Percentiles rank a stretch among this genome's conserved stretches.
phyloP scores from a whole-genome alignment of 2,888 invertebrate species.

The Brenthis ino region DNA sequence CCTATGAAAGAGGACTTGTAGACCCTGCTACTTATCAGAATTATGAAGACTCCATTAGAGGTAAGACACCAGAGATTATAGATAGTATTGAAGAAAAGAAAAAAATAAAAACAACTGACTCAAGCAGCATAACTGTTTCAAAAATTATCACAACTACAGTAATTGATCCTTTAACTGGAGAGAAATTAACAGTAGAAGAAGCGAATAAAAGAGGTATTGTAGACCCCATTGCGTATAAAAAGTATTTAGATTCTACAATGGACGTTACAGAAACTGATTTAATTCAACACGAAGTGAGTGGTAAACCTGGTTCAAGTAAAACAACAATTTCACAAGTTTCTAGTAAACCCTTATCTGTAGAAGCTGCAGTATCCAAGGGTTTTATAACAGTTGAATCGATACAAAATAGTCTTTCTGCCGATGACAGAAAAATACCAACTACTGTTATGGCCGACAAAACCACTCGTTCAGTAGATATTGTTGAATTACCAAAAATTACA shows the following conservation, averaged over 20 bases:
- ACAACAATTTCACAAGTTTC: slow-evolving; percentile 58
- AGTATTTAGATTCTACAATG: slow-evolving; percentile 18
- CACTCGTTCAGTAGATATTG: slow-evolving; percentile 68
- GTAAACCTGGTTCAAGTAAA: slow-evolving; percentile 46
- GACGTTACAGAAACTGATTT: not conserved
- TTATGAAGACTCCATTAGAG: slow-evolving; percentile 67
- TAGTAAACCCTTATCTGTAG: slow-evolving; percentile 81
- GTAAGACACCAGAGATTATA: slow-evolving; percentile 50
- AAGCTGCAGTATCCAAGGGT: slow-evolving; percentile 82
- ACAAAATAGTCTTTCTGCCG: slow-evolving; percentile 69
- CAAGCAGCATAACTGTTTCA: slow-evolving; percentile 6
- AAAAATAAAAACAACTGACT: slow-evolving; percentile 48
- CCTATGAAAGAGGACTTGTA: slow-evolving; percentile 85
- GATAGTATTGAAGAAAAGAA: slow-evolving; percentile 38
- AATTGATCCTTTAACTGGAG: slow-evolving; percentile 87
- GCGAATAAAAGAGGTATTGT: slow-evolving; percentile 82
- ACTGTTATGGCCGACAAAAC: slow-evolving; percentile 48
- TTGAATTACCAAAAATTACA: slow-evolving; percentile 81
- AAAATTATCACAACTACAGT: slow-evolving; percentile 15
- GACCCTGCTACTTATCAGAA: slow-evolving; percentile 78
- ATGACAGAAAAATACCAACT: slow-evolving; percentile 56
- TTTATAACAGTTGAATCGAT: slow-evolving; percentile 80
- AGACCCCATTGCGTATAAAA: slow-evolving; percentile 46
- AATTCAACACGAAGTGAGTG: slow-evolving; percentile 8
- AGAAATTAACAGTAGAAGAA: slow-evolving; percentile 86